Evolutionary conservation across 1,140 invertebrate genomes (phyloP).

Genomic region (Andrena cerasifolii): DNA sequence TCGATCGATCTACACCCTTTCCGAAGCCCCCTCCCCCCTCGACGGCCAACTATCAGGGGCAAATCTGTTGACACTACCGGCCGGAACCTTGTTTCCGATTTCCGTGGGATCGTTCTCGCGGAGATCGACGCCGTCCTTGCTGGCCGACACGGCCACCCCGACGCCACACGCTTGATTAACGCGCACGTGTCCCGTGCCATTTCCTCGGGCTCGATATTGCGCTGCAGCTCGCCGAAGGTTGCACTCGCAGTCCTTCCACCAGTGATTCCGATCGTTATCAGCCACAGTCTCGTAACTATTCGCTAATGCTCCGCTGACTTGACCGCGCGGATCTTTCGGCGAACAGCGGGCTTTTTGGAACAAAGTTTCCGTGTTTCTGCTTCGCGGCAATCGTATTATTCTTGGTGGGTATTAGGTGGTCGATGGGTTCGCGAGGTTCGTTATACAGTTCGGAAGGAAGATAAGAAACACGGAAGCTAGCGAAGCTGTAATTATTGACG

Average conservation of each 20-base stretch:
- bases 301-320: no score
- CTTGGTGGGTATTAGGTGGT: no score
- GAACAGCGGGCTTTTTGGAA: no score
- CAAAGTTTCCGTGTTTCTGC: no score
- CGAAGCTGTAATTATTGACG: no score
- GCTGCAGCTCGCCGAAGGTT: neutral
- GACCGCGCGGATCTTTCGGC: no score
- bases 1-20: slow-evolving; percentile 67
- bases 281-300: neutral
- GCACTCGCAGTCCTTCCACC: neutral
- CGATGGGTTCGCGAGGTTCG: no score
- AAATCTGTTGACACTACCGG: slow-evolving; percentile 76
- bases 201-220: slow-evolving; percentile 8
- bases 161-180: slow-evolving; percentile 57
- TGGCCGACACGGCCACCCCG: slow-evolving; percentile 40
- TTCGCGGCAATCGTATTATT: no score
- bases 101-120: slow-evolving; percentile 56
- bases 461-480: no score
- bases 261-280: neutral
- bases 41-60: slow-evolving; percentile 62
- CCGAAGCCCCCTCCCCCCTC: neutral
- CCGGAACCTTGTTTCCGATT: slow-evolving; percentile 68
- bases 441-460: no score
- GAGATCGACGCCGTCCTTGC: slow-evolving; percentile 35
- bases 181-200: slow-evolving; percentile 26